Conservation (phyloP, 1,140 invertebrate species). For the Marisa cornuarietis region DNA sequence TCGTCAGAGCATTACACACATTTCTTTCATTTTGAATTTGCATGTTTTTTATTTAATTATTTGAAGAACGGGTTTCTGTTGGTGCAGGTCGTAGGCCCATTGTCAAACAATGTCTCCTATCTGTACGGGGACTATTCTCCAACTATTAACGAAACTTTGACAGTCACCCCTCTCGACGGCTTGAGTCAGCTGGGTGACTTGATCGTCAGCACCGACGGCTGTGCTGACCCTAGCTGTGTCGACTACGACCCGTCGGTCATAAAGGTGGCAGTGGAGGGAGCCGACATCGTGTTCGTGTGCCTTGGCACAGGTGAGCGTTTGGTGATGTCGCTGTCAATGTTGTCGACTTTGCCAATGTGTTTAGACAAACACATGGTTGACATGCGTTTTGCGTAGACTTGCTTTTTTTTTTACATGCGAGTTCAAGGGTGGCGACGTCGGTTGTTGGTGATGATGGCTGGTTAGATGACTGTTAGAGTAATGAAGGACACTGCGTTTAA, state of each 20-base stretch:
- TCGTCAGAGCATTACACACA: neutral
- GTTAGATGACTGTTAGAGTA: too few species aligned
- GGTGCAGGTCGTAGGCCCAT: slow-evolving; percentile 51
- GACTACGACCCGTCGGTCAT: slow-evolving; percentile 37
- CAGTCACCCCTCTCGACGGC: slow-evolving; percentile 38
- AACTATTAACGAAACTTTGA: slow-evolving; percentile 30
- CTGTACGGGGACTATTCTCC: slow-evolving; percentile 51
- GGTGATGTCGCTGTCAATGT: too few species aligned
- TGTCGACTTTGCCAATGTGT: too few species aligned
- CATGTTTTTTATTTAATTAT: neutral
- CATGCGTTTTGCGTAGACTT: too few species aligned
- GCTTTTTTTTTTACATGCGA: too few species aligned
- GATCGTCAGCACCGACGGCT: slow-evolving; percentile 42
- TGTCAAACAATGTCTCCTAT: slow-evolving; percentile 46
- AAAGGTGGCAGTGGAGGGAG: slow-evolving; percentile 29
- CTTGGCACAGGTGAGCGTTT: slow-evolving; percentile 53
- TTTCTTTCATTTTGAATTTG: neutral
- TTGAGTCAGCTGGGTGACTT: slow-evolving; percentile 31
- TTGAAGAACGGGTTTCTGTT: neutral
- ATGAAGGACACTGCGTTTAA: too few species aligned
- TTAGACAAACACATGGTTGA: too few species aligned
- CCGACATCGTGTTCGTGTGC: slow-evolving; percentile 52
- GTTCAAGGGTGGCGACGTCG: too few species aligned
- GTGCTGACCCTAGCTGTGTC: slow-evolving; percentile 42
- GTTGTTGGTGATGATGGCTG: too few species aligned